Evolutionary conservation across 1,140 invertebrate genomes (phyloP).

Genomic region (Palaemon carinicauda): DNA sequence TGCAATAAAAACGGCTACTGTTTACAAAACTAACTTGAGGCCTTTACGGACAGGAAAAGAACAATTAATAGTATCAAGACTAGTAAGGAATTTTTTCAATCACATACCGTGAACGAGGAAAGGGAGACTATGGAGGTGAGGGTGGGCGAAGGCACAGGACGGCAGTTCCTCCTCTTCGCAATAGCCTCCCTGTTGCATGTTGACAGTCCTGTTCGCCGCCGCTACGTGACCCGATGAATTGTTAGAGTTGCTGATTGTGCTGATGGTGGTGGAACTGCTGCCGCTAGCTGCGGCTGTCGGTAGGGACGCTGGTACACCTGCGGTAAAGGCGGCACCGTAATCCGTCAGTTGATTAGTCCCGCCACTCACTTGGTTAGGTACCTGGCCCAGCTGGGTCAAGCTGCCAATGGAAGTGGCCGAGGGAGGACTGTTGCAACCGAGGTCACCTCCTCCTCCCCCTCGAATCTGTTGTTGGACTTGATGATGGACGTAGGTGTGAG

Average conservation of each 20-base stretch:
- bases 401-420: not conserved
- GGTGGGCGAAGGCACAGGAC: constrained; percentile 57
- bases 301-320: not conserved
- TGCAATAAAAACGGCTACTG: too few species aligned
- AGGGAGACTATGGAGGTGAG: constrained; percentile 51
- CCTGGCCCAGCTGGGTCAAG: constrained; percentile 35
- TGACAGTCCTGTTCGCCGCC: not conserved
- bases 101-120: constrained; percentile 48
- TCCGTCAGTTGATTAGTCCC: constrained; percentile 4
- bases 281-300: constrained; percentile 1
- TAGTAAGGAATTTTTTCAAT: not conserved
- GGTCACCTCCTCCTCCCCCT: not conserved
- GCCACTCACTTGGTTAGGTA: constrained; percentile 21
- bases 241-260: not conserved
- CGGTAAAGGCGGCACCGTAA: constrained; percentile 7
- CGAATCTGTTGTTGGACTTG: constrained; percentile 11
- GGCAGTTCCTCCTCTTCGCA: constrained; percentile 59
- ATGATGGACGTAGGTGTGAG: constrained; percentile 25
- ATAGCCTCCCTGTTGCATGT: constrained; percentile 30
- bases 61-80: not conserved
- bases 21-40: too few species aligned
- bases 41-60: too few species aligned
- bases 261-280: constrained; percentile 17
- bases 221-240: not conserved
- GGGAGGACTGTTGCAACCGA: constrained; percentile 13